Base-by-base conservation (phyloP, 2,113 vertebrate species). In the Zapornia atra region DNA sequence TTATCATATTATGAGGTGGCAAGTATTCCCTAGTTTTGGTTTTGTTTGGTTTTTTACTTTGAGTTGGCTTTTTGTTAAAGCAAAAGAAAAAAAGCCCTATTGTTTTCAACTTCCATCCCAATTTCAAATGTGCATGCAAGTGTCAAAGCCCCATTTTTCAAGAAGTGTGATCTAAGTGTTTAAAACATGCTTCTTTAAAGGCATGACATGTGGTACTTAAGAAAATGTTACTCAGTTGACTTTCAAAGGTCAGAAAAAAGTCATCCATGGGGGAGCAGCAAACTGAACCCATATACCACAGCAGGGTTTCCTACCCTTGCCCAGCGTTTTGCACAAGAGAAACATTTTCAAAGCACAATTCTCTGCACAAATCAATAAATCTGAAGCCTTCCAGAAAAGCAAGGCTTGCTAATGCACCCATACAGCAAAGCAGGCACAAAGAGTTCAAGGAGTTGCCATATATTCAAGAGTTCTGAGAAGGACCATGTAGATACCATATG, bases 231-330 rank as follows among this genome's bases (percentile, higher is more conserved):
- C 29, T 34, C 31, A 16, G 76, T 78, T 69, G 24, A 94, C 31
- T 93, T 97, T 88, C 76, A 92, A 93, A 96, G 69, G 80, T 93
- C 88, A 96, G 44, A 95, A 90, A 38, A 93, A 92, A 94, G 83
- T 71, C 93, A 79, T 56, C 73, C 65, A 53, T 22, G 24, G 53
- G 65, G 44, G 86, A 93, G 57, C 56, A 79, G 53, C 50, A 86
- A 96, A 93, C 86, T 42, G 72, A 94, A 84, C 65, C 69, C 94
- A 71, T 24, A 68, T 22, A 88, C 36, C 92, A 88, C 96, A 95
- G 95, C 86, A 84, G 92, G 92, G 77, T 48, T 96, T 86, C 64
- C 48, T 48, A 78, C 63, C 53, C 72, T 78, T 94, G 90, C 72
- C 92, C 91, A 89, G 72, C 17, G 46, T 82, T 94, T 84, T 84